Evolutionary conservation across 1,140 invertebrate genomes (phyloP), one percentile per base, ranked within the genome.

Genomic region (Cepaea nemoralis): DNA sequence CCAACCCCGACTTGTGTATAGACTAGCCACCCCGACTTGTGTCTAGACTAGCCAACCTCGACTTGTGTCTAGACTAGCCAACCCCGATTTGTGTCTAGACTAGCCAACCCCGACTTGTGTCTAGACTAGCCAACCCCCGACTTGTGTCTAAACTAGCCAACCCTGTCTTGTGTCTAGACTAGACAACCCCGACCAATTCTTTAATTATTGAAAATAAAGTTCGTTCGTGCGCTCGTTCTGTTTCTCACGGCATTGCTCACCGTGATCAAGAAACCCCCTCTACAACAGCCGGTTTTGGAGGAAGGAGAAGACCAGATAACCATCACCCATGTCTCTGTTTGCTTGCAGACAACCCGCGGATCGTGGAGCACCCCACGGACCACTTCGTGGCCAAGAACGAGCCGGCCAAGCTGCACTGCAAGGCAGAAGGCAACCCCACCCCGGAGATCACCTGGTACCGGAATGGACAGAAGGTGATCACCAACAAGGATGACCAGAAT

Each of bases 311-410:
- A 67, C 37, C 10, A 75, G 31, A 24, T 10, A 67, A 8, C 19
- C n/a, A 39, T 39, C 12, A 8, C 14, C 19, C 45, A 35, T 35
- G 39, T 33, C 39, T 48, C 22, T n/a, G 22, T 63, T 3, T 31
- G n/a, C 3, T 31, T 63, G 40, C 78, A 40, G 77, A 85, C 0
- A 90, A 90, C 40, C 97, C 97, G 0, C 93, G 96, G 83, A 98
- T 99, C 92, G 96, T 96, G 70, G 97, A 98, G 90, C 97, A 98
- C 92, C 97, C 97, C 42, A 94, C 95, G 74, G 96, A 98, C 92
- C 95, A 96, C 84, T 95, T 96, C 81, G 96, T 98, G n/a, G 95
- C 96, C 37, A 95, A 96, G 90, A 96, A 97, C 92, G 92, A 93
- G 50, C 93, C 93, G 24, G 92, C 91, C 10, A 93, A 92, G 10